Percentiles rank a stretch among this genome's conserved stretches.
These are phyloP conservation scores for Halcyon leucocephala DNA, from an alignment of 2,797 vertebrate species.

Conservation along the genomic window DNA sequence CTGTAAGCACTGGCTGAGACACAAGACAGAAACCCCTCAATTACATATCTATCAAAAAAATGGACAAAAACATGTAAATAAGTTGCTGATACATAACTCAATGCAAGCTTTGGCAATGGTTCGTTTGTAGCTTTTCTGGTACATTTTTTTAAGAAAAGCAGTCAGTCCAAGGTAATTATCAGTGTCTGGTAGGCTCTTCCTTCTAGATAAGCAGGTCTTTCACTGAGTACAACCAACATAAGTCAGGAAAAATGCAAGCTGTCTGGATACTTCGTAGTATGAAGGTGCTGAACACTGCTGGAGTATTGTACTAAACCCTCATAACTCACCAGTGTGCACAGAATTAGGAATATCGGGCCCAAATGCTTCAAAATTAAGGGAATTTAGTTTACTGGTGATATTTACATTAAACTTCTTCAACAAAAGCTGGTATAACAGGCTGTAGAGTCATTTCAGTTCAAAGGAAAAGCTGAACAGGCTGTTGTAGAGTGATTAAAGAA, in stretches of 20 bases:
- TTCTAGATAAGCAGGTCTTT: not conserved
- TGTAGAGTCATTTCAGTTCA: not conserved
- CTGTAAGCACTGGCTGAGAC: conserved; percentile 8
- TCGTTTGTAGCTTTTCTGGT: not conserved
- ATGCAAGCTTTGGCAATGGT: conserved; percentile 22
- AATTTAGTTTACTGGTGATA: not conserved
- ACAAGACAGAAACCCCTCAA: conserved; percentile 13
- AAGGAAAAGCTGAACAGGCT: conserved; percentile 31
- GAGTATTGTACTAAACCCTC: not conserved
- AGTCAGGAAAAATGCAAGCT: not conserved
- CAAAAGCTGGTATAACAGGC: not conserved
- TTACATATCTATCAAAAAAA: conserved; percentile 52
- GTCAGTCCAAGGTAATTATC: conserved; percentile 26
- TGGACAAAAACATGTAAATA: conserved; percentile 3
- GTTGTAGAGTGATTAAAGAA: conserved; percentile 39
- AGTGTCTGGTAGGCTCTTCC: not conserved
- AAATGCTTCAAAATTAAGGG: not conserved
- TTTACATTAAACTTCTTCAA: not conserved
- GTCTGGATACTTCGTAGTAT: not conserved
- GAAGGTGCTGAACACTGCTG: not conserved
- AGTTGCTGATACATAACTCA: conserved; percentile 48
- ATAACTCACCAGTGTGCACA: not conserved
- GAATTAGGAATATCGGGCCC: not conserved
- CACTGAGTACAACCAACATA: not conserved
- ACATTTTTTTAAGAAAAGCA: not conserved